phyloP scores from a whole-genome alignment of 2,113 vertebrate genomes.

The Colaptes auratus region DNA sequence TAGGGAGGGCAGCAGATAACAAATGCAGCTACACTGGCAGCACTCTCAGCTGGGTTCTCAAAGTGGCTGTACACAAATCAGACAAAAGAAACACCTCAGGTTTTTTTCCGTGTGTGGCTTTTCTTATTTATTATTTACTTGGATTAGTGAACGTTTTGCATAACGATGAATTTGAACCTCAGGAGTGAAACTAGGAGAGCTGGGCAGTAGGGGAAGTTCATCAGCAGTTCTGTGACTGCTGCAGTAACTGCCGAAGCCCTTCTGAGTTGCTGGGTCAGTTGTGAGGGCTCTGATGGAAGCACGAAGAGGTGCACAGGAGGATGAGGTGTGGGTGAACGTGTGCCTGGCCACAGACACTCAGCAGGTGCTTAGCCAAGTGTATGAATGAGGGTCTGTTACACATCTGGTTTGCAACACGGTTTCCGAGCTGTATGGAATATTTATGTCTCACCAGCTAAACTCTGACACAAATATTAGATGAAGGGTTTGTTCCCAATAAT shows the following conservation, averaged over 20 bases:
- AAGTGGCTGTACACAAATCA: neutral
- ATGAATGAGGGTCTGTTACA: neutral
- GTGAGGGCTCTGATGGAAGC: neutral
- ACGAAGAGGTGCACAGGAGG: too few relatives aligned
- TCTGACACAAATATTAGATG: neutral
- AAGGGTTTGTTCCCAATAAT: conserved; percentile 45
- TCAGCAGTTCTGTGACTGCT: neutral
- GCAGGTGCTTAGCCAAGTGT: neutral
- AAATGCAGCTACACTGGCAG: neutral
- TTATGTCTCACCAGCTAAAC: conserved; percentile 30
- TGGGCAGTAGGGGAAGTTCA: neutral
- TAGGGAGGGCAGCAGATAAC: neutral
- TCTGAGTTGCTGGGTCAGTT: neutral
- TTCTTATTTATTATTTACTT: neutral
- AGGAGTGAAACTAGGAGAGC: neutral
- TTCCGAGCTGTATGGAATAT: neutral
- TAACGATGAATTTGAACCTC: neutral
- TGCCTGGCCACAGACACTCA: fast-evolving
- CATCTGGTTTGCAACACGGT: conserved; percentile 5
- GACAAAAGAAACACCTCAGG: neutral
- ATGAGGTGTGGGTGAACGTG: neutral
- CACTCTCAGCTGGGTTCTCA: neutral
- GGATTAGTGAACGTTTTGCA: neutral
- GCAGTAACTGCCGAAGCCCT: neutral
- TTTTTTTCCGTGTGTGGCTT: neutral